These are phyloP conservation scores for Camelus bactrianus DNA, from an alignment of 2,113 vertebrate species.

Conservation along the genomic window DNA sequence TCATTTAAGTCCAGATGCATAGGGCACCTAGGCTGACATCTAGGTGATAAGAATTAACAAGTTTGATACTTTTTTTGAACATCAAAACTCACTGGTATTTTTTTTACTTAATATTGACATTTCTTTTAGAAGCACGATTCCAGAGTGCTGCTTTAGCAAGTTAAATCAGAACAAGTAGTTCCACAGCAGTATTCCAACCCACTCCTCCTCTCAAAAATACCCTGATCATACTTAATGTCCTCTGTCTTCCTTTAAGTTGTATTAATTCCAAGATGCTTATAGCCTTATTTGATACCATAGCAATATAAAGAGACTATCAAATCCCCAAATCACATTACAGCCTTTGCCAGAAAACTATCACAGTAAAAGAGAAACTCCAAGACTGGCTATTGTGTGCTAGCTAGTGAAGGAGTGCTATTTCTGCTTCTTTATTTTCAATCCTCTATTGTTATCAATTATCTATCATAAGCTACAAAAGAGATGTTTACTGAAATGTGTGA, in stretches of 20 bases:
- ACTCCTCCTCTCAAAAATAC: background rate
- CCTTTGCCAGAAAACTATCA: conserved; percentile 2
- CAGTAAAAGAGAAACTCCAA: background rate
- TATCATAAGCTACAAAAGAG: conserved; percentile 54
- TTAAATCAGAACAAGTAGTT: background rate
- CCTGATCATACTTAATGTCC: background rate
- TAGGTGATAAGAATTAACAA: background rate
- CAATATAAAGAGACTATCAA: conserved; percentile 23
- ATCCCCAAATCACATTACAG: conserved; percentile 12
- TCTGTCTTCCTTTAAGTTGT: background rate
- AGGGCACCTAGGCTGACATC: background rate
- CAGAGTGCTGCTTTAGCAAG: background rate
- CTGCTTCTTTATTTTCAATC: conserved; percentile 35
- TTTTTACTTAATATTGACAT: background rate
- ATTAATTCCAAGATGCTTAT: background rate
- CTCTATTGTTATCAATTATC: conserved; percentile 60
- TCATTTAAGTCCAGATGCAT: background rate
- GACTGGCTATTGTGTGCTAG: background rate
- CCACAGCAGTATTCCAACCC: background rate
- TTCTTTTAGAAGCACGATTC: background rate
- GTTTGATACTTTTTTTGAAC: background rate
- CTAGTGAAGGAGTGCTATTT: background rate
- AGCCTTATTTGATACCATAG: background rate
- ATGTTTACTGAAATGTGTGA: conserved; percentile 52
- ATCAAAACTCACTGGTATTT: background rate